These are phyloP conservation scores for Poeciliopsis paucimaculata DNA, from an alignment of 2,797 vertebrate species.

Conservation along the genomic window DNA sequence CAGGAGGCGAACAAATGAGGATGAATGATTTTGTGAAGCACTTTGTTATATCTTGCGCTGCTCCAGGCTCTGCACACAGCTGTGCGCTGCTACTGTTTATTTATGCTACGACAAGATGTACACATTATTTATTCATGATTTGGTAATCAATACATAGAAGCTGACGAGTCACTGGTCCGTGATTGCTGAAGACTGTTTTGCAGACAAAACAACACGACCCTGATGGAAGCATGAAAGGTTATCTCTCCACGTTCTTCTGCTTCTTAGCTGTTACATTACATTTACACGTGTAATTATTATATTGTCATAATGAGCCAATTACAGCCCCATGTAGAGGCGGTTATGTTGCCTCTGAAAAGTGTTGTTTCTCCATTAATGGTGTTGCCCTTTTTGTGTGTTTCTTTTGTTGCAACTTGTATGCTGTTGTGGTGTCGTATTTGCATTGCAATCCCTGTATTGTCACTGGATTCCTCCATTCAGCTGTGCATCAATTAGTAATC, in stretches of 20 bases:
- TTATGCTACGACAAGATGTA: conserved; percentile 45
- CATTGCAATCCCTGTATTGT: conserved; percentile 49
- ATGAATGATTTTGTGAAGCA: neutral
- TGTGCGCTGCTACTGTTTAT: conserved; percentile 31
- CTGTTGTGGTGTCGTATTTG: conserved; percentile 64
- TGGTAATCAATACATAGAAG: conserved; percentile 62
- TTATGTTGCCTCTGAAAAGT: conserved; percentile 52
- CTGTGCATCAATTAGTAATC: conserved; percentile 68
- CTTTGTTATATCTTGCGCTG: conserved; percentile 6
- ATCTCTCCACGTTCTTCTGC: conserved; percentile 66
- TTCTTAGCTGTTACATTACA: conserved; percentile 69
- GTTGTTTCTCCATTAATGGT: conserved; percentile 65
- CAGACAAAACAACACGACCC: conserved; percentile 62
- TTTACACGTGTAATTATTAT: conserved; percentile 74
- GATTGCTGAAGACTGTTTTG: conserved; percentile 56
- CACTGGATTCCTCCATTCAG: conserved; percentile 56
- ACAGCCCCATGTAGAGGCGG: conserved; percentile 53
- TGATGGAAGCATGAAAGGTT: conserved; percentile 61
- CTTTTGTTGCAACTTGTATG: conserved; percentile 57
- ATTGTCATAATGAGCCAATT: conserved; percentile 75
- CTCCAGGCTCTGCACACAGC: neutral
- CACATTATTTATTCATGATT: conserved; percentile 69
- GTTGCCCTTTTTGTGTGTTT: conserved; percentile 63
- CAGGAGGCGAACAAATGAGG: neutral
- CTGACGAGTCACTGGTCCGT: conserved; percentile 71